Percentiles rank a stretch among this genome's conserved stretches.
Conservation (phyloP, 2,797 vertebrate genomes). For the Leptatherina wallacei region DNA sequence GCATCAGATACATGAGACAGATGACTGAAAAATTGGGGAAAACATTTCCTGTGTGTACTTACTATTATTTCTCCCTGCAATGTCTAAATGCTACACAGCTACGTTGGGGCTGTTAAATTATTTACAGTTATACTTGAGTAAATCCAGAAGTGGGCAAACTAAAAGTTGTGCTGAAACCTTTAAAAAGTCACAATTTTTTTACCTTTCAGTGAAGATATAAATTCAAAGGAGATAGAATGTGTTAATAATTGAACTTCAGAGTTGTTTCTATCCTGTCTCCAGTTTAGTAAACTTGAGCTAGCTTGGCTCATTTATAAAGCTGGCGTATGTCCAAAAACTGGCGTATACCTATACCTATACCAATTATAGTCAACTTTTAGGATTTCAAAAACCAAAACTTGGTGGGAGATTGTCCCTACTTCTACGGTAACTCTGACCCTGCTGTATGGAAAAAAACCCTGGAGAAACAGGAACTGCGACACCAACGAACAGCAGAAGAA, state of each 20-base stretch:
- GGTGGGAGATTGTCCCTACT: too few species aligned
- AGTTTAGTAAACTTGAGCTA: background rate
- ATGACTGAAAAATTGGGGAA: background rate
- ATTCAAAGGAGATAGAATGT: background rate
- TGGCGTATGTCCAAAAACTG: too few species aligned
- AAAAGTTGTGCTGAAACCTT: background rate
- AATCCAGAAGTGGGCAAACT: background rate
- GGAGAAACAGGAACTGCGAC: too few species aligned
- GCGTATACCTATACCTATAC: too few species aligned
- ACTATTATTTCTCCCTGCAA: background rate
- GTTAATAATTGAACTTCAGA: conserved; percentile 7
- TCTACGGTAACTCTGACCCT: too few species aligned
- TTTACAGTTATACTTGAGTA: conserved; percentile 6
- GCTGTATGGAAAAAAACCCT: too few species aligned
- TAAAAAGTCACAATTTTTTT: background rate
- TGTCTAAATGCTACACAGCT: background rate
- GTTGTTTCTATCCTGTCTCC: background rate
- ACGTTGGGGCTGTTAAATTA: conserved; percentile 8
- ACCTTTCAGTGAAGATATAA: background rate
- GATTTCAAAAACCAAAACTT: too few species aligned
- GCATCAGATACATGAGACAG: background rate
- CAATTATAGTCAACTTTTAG: too few species aligned
- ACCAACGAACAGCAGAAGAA: too few species aligned
- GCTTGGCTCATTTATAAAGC: background rate
- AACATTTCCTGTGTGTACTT: conserved; percentile 6